Evolutionary conservation across 2,888 invertebrate genomes (phyloP), one percentile per base, ranked within the genome.

Genomic region (Hetaerina titia): DNA sequence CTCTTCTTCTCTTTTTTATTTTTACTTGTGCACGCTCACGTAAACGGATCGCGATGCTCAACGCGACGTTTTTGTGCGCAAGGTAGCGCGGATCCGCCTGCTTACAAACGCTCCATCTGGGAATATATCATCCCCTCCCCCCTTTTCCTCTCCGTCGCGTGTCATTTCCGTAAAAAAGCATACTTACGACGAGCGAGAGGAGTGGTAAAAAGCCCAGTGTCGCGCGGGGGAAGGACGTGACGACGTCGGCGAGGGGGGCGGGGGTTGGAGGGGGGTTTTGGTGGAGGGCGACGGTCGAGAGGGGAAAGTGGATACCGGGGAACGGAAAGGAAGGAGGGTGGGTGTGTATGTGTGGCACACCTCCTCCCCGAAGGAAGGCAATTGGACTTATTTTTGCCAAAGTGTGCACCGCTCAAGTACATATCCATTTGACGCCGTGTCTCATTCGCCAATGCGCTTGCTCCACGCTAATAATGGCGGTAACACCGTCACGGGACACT

Each of bases 301-400:
- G 45, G 45, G 45, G 45, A 4, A 45, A 45, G 45, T 45, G 45
- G 45, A 45, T 45, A 45, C 45, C 45, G 45, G 1, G 2, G 45
- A 4, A 45, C 4, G 45, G 45, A 22, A n/a, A n/a, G n/a, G n/a
- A 69, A 6, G n/a, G 69, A n/a, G n/a, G 22, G n/a, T 69, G 69
- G n/a, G 69, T 25, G n/a, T 69, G 69, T 45, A 4, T 45, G 69
- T 5, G 13, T 81, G 81, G 81, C 6, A 81, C 31, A 81, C 31
- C 81, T 81, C 81, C 31, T 2, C 31, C n/a, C 81, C n/a, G n/a
- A n/a, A 69, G 19, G 19, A 69, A 74, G 69, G 69, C 92, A 56
- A 74, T 92, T 64, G 64, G 63, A 92, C 90, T 90, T 90, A 74
- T 90, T 90, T 90, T 64, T 17, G 31, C 63, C 11, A 31, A 81